Percentiles rank a stretch among this genome's conserved stretches.
Conservation (phyloP, 2,113 vertebrate species). For the Larimichthys crocea region DNA sequence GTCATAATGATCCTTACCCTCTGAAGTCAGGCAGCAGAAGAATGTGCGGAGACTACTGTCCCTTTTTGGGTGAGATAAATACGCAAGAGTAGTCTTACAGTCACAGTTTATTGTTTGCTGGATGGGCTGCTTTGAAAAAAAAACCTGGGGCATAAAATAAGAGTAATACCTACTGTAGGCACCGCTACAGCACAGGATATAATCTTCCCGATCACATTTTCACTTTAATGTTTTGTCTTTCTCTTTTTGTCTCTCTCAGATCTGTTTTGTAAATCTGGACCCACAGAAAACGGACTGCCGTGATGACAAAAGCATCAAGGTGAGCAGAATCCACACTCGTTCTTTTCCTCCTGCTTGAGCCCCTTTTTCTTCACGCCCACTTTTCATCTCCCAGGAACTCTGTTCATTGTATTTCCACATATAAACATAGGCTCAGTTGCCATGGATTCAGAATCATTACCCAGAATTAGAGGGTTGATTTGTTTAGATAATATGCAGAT, state of each 20-base stretch:
- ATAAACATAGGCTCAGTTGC: conserved; percentile 50
- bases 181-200: no score
- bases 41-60: no score
- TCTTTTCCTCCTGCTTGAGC: background rate
- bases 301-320: conserved; percentile 87
- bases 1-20: no score
- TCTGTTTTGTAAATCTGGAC: conserved; percentile 95
- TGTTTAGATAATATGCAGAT: conserved; percentile 65
- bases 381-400: conserved; percentile 33
- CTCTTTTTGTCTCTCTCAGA: conserved; percentile 79
- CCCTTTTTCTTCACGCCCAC: conserved; percentile 20
- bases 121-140: no score
- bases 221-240: background rate
- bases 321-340: conserved; percentile 49
- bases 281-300: conserved; percentile 82
- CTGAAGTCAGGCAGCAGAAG: no score
- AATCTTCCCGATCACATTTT: background rate
- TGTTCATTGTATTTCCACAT: conserved; percentile 37
- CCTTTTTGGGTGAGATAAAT: no score
- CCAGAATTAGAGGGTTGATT: conserved; percentile 61
- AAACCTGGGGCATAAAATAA: no score
- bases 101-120: no score
- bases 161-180: no score
- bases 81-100: background rate
- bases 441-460: conserved; percentile 73